A percentile compares a stretch with the other conserved stretches of the same genome.
Evolutionary conservation across 2,113 vertebrate genomes (phyloP).

Genomic region (Erinaceus europaeus): DNA sequence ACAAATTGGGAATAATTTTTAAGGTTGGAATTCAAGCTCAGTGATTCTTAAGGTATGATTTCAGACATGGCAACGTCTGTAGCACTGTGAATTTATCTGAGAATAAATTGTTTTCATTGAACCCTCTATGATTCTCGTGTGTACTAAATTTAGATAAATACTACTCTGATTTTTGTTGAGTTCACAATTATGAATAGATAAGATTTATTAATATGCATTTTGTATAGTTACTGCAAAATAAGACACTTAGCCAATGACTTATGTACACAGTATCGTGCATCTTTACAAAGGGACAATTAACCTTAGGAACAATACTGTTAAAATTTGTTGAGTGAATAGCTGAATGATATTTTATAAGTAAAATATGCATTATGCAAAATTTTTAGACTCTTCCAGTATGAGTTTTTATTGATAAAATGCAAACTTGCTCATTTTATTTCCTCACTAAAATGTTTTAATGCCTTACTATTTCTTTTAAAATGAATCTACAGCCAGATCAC

Average conservation of each 20-base stretch:
- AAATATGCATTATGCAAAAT: conserved; percentile 3
- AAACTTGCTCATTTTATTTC: not conserved
- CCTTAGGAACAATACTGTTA: not conserved
- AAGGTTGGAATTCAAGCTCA: not conserved
- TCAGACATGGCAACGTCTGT: not conserved
- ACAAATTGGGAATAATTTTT: too few species aligned
- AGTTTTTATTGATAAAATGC: not conserved
- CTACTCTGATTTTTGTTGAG: not conserved
- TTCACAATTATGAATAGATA: not conserved
- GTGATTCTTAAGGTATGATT: not conserved
- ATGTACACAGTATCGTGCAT: not conserved
- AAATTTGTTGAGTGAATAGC: not conserved
- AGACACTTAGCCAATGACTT: not conserved
- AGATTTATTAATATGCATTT: not conserved
- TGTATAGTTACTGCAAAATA: not conserved
- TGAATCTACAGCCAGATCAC: too few species aligned
- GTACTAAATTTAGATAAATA: not conserved
- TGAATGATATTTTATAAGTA: not conserved
- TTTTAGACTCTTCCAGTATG: not conserved
- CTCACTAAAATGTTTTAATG: not conserved
- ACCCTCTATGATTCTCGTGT: not conserved
- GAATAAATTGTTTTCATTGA: not conserved
- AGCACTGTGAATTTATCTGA: not conserved
- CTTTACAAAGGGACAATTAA: not conserved
- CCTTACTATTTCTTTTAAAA: too few species aligned